phyloP scores from a whole-genome alignment of 1,140 invertebrate species.

The Drosophila miranda region DNA sequence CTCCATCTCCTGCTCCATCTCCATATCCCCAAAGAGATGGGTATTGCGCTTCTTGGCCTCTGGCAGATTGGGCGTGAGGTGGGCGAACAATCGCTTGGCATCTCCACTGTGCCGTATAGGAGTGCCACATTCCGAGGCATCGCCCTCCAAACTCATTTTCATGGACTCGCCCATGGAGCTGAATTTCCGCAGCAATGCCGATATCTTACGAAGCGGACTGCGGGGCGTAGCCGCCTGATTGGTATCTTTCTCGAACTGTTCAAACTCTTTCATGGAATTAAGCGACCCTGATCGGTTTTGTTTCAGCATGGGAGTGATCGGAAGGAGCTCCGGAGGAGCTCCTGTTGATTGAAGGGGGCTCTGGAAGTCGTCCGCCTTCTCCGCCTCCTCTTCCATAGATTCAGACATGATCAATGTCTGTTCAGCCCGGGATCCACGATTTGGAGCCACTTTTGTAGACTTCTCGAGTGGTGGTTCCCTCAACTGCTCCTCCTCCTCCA shows the following conservation, averaged over 20 bases:
- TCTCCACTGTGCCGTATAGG: not conserved
- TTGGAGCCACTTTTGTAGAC: too few relatives aligned
- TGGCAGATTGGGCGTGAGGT: constrained; percentile 63
- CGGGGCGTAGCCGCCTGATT: constrained; percentile 7
- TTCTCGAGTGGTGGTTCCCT: not conserved
- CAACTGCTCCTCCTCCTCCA: constrained; percentile 5
- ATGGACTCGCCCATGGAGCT: constrained; percentile 12
- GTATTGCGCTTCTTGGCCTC: constrained; percentile 51
- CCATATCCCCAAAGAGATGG: not conserved
- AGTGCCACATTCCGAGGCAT: constrained; percentile 17
- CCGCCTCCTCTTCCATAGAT: constrained; percentile 5
- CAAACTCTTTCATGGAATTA: constrained; percentile 54
- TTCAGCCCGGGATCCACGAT: not conserved
- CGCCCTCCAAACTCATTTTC: constrained; percentile 18
- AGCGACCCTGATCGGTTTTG: constrained; percentile 31
- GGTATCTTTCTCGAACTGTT: constrained; percentile 35
- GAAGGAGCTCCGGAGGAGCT: not conserved
- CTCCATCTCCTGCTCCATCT: not conserved
- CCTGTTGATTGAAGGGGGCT: not conserved
- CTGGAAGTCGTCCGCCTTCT: not conserved
- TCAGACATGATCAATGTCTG: too few relatives aligned
- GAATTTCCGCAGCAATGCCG: not conserved
- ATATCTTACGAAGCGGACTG: not conserved
- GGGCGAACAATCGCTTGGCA: constrained; percentile 34
- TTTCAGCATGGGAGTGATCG: constrained; percentile 9